A percentile compares a stretch with the other conserved stretches of the same genome.
Evolutionary conservation across 2,797 vertebrate genomes (phyloP).

Genomic region (Typhlichthys eigenmanni): DNA sequence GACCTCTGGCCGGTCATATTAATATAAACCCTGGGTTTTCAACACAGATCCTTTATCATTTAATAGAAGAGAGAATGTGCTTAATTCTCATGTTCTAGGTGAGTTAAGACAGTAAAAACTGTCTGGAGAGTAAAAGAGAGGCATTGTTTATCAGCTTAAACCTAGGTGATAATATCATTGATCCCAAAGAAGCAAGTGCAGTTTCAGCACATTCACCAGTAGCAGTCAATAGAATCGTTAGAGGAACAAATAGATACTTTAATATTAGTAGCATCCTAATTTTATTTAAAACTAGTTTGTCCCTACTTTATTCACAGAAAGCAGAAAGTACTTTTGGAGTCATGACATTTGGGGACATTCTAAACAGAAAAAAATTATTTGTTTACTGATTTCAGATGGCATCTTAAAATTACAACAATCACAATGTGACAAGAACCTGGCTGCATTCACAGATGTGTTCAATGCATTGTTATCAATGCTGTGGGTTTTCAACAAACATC

Average conservation of each 20-base stretch:
- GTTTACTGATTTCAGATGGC: no score
- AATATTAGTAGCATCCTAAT: slow-evolving; percentile 35
- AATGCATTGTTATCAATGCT: background rate
- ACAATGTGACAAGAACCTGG: background rate
- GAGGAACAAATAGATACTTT: slow-evolving; percentile 32
- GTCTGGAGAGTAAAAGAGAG: slow-evolving; percentile 44
- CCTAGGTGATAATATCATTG: slow-evolving; percentile 52
- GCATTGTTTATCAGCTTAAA: slow-evolving; percentile 55
- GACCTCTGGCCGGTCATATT: slow-evolving; percentile 47
- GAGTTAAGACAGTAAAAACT: slow-evolving; percentile 14
- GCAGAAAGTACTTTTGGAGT: background rate
- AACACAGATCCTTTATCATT: slow-evolving; percentile 49
- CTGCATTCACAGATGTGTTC: background rate
- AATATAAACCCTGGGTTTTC: slow-evolving; percentile 52
- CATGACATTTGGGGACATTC: background rate
- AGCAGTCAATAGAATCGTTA: slow-evolving; percentile 36
- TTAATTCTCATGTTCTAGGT: slow-evolving; percentile 59
- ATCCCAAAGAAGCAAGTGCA: slow-evolving; percentile 41
- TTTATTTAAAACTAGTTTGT: slow-evolving; percentile 39
- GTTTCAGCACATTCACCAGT: slow-evolving; percentile 42
- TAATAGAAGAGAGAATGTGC: slow-evolving; percentile 52
- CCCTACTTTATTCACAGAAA: background rate
- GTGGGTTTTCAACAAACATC: slow-evolving; percentile 16
- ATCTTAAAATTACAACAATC: background rate
- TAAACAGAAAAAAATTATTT: no score